Evolutionary conservation across 2,797 vertebrate species (phyloP).

Genomic region (Danionella dracula): DNA sequence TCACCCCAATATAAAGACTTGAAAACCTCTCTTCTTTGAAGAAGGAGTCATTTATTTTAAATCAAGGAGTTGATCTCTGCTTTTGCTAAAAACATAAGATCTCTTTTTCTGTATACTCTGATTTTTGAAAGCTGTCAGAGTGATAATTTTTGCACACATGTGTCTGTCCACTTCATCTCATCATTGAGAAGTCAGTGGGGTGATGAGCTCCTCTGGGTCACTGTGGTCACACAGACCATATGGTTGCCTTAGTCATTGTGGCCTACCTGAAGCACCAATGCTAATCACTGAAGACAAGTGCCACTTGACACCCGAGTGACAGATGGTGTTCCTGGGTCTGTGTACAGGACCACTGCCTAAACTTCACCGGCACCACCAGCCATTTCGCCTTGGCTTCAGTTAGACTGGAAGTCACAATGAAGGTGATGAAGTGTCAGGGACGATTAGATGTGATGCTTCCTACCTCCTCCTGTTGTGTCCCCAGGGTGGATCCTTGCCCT

Average conservation of each 20-base stretch:
- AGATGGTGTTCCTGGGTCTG: slow-evolving; percentile 52
- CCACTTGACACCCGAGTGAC: slow-evolving; percentile 70
- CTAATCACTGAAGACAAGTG: slow-evolving; percentile 72
- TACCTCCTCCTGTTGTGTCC: slow-evolving; percentile 57
- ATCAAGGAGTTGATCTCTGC: slow-evolving; percentile 7
- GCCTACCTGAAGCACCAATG: slow-evolving; percentile 70
- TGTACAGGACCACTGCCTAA: slow-evolving; percentile 28
- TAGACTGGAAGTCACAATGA: slow-evolving; percentile 63
- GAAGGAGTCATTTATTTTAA: background rate
- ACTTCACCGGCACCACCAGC: slow-evolving; percentile 28
- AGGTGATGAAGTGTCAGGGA: slow-evolving; percentile 67
- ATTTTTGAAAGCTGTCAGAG: slow-evolving; percentile 5
- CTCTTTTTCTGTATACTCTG: background rate
- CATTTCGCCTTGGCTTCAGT: slow-evolving; percentile 18
- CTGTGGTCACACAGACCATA: slow-evolving; percentile 45
- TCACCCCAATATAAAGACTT: background rate
- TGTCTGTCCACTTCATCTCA: slow-evolving; percentile 6
- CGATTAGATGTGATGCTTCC: slow-evolving; percentile 70
- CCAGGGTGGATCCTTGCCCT: slow-evolving; percentile 54
- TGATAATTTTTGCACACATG: background rate
- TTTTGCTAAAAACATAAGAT: background rate
- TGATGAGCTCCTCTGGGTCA: slow-evolving; percentile 35
- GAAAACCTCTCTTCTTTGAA: slow-evolving; percentile 5
- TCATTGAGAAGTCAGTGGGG: slow-evolving; percentile 16
- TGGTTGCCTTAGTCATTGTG: slow-evolving; percentile 42